Evolutionary conservation across 2,888 invertebrate genomes (phyloP), one percentile per base, ranked within the genome.

Genomic region (Mythimna pallens): DNA sequence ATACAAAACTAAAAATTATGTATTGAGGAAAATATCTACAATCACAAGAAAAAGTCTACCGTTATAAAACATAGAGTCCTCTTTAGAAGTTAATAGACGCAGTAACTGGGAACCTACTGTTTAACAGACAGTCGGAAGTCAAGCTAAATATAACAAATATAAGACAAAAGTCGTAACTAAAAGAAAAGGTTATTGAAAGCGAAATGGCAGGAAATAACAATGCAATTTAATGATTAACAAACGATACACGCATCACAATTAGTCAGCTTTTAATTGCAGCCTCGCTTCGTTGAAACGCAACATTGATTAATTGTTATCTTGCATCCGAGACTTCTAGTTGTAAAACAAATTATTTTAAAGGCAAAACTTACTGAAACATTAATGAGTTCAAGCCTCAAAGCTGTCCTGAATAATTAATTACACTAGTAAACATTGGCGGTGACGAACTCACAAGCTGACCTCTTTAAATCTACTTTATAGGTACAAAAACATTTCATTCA

Each of bases 181-280:
- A 82, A 71, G 50, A 78, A 78, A 78, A 50, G n/a, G 34, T 65
- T 34, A 69, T 22, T 34, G 61, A 74, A 77, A 81, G 43, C 12
- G 10, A 66, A 82, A 59, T 66, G 47, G 20, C 14, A n/a, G 59
- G 47, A 70, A 82, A 78, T 50, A 70, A 71, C 78, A 77, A 77
- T 65, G 61, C 65, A 78, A 78, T 78, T 70, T 50, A 50, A 20
- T 58, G 20, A 78, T 77, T 55, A 55, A 65, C 34, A 82, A 78
- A 78, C 62, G 62, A 65, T 70, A 70, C 65, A 82, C 58, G 62
- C 58, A 22, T 65, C 36, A 50, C 71, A 78, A 78, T 82, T 70
- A 78, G 71, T 78, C 17, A 58, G 40, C 20, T 58, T 66, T 70
- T 78, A 59, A 70, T 78, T 82, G 40, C 62, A 43, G 54, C n/a